Conservation (phyloP, 2,888 invertebrate genomes). For the Achlya flavicornis region DNA sequence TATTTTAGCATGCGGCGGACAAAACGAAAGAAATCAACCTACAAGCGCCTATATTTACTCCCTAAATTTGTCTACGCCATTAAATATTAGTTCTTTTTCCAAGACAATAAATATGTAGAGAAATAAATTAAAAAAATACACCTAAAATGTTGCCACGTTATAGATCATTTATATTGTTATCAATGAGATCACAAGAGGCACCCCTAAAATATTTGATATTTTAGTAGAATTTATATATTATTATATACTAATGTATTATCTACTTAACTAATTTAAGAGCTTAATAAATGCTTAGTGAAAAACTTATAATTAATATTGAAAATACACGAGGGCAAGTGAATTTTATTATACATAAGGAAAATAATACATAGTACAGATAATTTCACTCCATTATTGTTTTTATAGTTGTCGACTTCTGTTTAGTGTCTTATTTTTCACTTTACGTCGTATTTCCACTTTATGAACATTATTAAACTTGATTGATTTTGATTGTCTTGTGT, state of each 20-base stretch:
- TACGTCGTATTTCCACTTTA: neutral
- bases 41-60: slow-evolving; percentile 11
- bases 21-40: slow-evolving; percentile 10
- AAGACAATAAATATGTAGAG: slow-evolving; percentile 2
- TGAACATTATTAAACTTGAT: neutral
- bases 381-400: neutral
- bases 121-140: slow-evolving; percentile 13
- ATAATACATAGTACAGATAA: neutral
- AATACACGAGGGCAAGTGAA: neutral
- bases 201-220: slow-evolving; percentile 8
- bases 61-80: neutral
- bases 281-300: slow-evolving; percentile 5
- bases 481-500: too few relatives aligned
- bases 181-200: slow-evolving; percentile 16
- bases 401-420: neutral
- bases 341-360: neutral
- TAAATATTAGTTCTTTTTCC: neutral
- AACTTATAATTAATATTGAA: neutral
- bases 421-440: neutral
- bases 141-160: slow-evolving; percentile 12
- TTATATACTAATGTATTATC: slow-evolving; percentile 3
- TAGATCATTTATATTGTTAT: slow-evolving; percentile 14
- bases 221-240: slow-evolving; percentile 4
- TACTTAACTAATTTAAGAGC: slow-evolving; percentile 7
- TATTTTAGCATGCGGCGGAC: neutral